Conservation (phyloP, 1,140 invertebrate species). For the Ptiloglossa arizonensis region DNA sequence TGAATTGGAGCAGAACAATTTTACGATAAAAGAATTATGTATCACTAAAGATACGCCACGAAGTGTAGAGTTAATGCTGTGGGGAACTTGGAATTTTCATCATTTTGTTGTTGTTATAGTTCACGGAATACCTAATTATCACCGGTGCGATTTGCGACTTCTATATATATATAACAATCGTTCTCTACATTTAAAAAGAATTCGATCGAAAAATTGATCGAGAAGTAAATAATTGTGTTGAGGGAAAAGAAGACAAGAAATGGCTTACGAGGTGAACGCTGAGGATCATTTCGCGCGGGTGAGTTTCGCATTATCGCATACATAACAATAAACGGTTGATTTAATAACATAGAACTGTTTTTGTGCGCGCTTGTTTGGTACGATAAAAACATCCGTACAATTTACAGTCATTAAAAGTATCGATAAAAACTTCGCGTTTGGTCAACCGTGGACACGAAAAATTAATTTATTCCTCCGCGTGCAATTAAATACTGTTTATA, state of each 20-base stretch:
- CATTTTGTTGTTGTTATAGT: not conserved
- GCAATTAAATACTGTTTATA: not conserved
- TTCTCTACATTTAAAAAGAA: not conserved
- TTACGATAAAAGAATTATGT: no score
- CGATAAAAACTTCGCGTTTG: not conserved
- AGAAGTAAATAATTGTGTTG: not conserved
- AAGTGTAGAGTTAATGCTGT: no score
- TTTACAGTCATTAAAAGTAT: not conserved
- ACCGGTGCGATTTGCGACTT: not conserved
- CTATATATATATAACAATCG: not conserved
- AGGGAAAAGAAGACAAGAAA: not conserved
- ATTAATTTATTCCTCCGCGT: not conserved
- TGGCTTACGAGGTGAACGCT: conserved; percentile 39
- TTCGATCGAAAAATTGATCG: no score
- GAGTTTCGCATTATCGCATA: conserved; percentile 22
- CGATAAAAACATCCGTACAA: not conserved
- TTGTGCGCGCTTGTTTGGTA: no score
- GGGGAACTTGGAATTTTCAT: not conserved
- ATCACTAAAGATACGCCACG: no score
- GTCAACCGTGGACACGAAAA: not conserved
- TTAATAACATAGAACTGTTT: not conserved
- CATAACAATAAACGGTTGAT: no score
- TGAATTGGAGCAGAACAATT: no score
- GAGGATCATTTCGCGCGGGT: conserved; percentile 43
- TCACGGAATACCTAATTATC: not conserved